Evolutionary conservation across 2,797 vertebrate species (phyloP), one percentile per base, ranked within the genome.

Genomic region (Hippopotamyrus pictus): DNA sequence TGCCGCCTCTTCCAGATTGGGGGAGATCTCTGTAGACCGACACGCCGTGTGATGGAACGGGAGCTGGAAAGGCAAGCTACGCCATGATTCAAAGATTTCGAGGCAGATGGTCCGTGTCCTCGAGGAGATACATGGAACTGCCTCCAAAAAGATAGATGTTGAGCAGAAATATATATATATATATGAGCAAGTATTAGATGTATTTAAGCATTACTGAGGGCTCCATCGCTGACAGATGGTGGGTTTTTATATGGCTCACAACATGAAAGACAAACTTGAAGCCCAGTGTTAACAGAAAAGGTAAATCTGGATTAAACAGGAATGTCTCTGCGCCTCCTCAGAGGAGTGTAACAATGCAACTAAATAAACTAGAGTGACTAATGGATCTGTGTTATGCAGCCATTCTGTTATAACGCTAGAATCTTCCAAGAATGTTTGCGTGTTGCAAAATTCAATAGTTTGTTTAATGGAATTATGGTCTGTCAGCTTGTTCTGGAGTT

Each of bases 81-180:
- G 25, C 86, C 41, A 73, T n/a, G 89, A 88, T 88, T 84, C 86
- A 88, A 82, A 89, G 65, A 79, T 59, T 87, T 65, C n/a, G 62
- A 88, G 86, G 73, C 95, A 96, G 95, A 96, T 96, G 95, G 95
- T 92, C 89, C 41, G 9, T 37, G 91, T 76, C 92, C 93, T 93
- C 91, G 92, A 92, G 94, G 94, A 94, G 41, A 84, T 41, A 6
- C 37, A 84, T 33, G 73, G 88, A 90, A 37, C 86, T 69, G 88
- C 91, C 90, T 94, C 92, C 86, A 87, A 94, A 90, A 95, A 93
- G 90, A 93, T 93, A 92, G 92, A 92, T 88, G 87, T 89, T 93
- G 87, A 92, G 89, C 25, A 44, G 44, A 89, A 90, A 17, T 1
- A 37, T 44, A 8, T 50, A 48, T 37, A 22, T 53, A 29, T 54